Conservation (phyloP, 2,888 invertebrate species). For the Poecilus cupreus region DNA sequence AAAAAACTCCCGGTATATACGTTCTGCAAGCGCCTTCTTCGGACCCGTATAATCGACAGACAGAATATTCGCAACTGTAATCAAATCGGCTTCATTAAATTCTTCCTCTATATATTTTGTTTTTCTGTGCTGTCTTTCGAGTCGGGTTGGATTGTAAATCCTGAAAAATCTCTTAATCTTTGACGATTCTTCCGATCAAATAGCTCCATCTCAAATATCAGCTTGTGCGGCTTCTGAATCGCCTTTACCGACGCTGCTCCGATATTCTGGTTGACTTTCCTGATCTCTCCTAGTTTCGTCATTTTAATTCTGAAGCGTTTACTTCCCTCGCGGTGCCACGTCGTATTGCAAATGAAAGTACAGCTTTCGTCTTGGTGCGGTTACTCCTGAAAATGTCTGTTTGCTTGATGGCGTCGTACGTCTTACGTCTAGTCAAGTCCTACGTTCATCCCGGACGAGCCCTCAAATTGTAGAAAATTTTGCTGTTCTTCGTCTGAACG, state of each 20-base stretch:
- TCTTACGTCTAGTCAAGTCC: too few relatives aligned
- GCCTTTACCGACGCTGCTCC: slow-evolving; percentile 18
- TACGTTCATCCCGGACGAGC: too few relatives aligned
- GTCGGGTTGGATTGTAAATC: slow-evolving; percentile 9
- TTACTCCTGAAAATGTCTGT: too few relatives aligned
- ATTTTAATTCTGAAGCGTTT: background rate
- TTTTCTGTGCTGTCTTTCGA: slow-evolving; percentile 20
- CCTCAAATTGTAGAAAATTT: too few relatives aligned
- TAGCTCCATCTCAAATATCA: slow-evolving; percentile 17
- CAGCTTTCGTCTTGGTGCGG: background rate
- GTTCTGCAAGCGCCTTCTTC: background rate
- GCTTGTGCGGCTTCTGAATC: slow-evolving; percentile 17
- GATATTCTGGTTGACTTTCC: background rate
- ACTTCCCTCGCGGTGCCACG: background rate
- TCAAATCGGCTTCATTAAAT: slow-evolving; percentile 1
- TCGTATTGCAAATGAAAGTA: background rate
- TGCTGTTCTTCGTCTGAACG: too few relatives aligned
- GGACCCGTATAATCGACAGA: background rate
- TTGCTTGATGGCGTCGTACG: too few relatives aligned
- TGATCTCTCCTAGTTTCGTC: background rate
- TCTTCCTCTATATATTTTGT: background rate
- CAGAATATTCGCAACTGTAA: slow-evolving; percentile 5
- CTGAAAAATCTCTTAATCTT: slow-evolving; percentile 4
- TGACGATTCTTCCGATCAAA: background rate
- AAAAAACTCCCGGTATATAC: too few relatives aligned